Conservation (phyloP, 2,797 vertebrate genomes). For the Bryconaethiops microstoma region DNA sequence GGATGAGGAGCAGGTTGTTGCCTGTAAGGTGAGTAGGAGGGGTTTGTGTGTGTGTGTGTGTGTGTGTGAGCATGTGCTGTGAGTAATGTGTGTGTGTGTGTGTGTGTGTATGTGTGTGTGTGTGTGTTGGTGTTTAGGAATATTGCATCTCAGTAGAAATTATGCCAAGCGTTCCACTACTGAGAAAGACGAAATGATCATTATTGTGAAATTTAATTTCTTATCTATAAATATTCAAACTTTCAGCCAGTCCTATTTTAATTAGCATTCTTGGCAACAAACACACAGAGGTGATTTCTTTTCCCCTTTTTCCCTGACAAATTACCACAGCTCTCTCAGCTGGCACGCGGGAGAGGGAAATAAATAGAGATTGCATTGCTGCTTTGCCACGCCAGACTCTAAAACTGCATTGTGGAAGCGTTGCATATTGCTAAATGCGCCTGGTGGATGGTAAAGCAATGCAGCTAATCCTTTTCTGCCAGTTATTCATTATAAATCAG, state of each 20-base stretch:
- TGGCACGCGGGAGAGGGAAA: constrained; percentile 52
- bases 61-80: constrained; percentile 9
- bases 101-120: no score
- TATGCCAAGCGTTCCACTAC: constrained; percentile 31
- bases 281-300: constrained; percentile 45
- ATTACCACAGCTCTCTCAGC: constrained; percentile 52
- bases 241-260: constrained; percentile 60
- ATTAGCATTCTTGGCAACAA: constrained; percentile 62
- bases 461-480: constrained; percentile 31
- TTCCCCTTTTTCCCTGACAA: constrained; percentile 46
- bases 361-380: constrained; percentile 47
- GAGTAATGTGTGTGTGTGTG: background rate
- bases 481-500: constrained; percentile 34
- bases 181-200: constrained; percentile 54
- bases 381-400: constrained; percentile 28
- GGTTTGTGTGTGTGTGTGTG: background rate
- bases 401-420: constrained; percentile 9
- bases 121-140: background rate
- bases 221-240: constrained; percentile 64
- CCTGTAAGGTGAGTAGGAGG: constrained; percentile 45
- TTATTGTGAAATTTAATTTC: constrained; percentile 64
- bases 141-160: constrained; percentile 21
- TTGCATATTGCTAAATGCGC: constrained; percentile 40
- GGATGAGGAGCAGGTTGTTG: constrained; percentile 49
- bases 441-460: constrained; percentile 27